Percentiles rank a stretch among this genome's conserved stretches.
Evolutionary conservation across 1,140 invertebrate species (phyloP).

Genomic region (Drosophila rufa): DNA sequence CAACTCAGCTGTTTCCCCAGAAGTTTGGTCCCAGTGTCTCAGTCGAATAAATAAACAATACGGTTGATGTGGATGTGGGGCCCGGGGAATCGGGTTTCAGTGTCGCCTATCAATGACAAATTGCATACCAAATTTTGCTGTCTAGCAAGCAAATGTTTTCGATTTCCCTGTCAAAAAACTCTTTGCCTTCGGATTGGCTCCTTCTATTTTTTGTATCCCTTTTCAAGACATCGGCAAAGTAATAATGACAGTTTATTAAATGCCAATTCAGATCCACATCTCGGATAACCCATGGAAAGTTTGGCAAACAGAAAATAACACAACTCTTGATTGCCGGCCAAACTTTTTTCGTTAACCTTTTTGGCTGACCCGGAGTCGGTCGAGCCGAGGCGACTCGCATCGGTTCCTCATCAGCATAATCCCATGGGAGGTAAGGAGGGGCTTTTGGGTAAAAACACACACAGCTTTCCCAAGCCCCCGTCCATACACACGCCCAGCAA

Average conservation of each 20-base stretch:
- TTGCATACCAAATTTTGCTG: slow-evolving; percentile 57
- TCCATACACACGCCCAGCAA: slow-evolving; percentile 23
- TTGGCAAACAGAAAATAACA: slow-evolving; percentile 49
- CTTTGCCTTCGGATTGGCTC: background rate
- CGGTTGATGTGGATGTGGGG: slow-evolving; percentile 11
- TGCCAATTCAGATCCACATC: slow-evolving; percentile 55
- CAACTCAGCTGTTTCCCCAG: slow-evolving; percentile 68
- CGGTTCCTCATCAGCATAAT: slow-evolving; percentile 47
- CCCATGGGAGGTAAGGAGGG: slow-evolving; percentile 29
- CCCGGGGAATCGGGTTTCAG: slow-evolving; percentile 55
- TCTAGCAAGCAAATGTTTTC: slow-evolving; percentile 42
- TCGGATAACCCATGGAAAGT: slow-evolving; percentile 38
- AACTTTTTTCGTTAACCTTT: slow-evolving; percentile 60
- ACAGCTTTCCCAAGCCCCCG: slow-evolving; percentile 49
- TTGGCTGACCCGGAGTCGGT: slow-evolving; percentile 37
- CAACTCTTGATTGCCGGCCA: slow-evolving; percentile 37
- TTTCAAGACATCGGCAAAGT: slow-evolving; percentile 23
- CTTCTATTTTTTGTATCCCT: slow-evolving; percentile 23
- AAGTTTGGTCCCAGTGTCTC: slow-evolving; percentile 35
- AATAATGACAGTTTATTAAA: slow-evolving; percentile 63
- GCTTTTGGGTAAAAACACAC: slow-evolving; percentile 21
- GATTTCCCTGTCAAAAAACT: slow-evolving; percentile 36
- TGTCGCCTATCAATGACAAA: slow-evolving; percentile 69
- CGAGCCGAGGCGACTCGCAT: background rate
- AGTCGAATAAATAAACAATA: slow-evolving; percentile 53